These are phyloP conservation scores for Sarcoramphus papa DNA, from an alignment of 2,797 vertebrate species.

Conservation along the genomic window DNA sequence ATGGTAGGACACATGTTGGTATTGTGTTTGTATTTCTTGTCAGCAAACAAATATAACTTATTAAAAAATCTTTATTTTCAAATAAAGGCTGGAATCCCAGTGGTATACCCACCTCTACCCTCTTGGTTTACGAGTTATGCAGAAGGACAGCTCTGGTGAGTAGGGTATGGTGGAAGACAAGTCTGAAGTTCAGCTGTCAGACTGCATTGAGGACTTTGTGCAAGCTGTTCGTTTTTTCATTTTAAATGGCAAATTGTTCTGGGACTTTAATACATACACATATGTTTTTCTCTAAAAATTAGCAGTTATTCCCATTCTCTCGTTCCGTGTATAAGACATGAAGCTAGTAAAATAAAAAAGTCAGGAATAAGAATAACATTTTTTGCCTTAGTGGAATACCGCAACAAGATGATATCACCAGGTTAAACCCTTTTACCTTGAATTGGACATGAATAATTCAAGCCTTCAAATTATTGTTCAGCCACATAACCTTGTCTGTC, in stretches of 20 bases:
- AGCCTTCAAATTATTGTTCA: conserved; percentile 48
- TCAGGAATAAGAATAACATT: neutral
- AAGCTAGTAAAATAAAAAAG: neutral
- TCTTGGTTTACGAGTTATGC: neutral
- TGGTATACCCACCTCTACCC: neutral
- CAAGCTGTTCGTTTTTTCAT: neutral
- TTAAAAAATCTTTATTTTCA: neutral
- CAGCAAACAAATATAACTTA: neutral
- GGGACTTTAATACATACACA: neutral
- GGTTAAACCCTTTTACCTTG: conserved; percentile 38
- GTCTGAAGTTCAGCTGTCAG: neutral
- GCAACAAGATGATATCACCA: neutral
- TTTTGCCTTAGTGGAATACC: neutral
- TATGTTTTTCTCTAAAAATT: neutral
- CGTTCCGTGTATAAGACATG: neutral
- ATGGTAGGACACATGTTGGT: no score
- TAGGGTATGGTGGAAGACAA: neutral
- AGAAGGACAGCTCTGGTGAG: neutral
- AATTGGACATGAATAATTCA: conserved; percentile 55
- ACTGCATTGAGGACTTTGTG: neutral
- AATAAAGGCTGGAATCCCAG: neutral
- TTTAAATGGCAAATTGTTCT: neutral
- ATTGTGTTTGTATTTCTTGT: neutral
- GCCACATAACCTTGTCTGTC: conserved; percentile 44
- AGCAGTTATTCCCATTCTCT: neutral